Conservation (phyloP, 2,797 vertebrate species). For the Coregonus ussuriensis region DNA sequence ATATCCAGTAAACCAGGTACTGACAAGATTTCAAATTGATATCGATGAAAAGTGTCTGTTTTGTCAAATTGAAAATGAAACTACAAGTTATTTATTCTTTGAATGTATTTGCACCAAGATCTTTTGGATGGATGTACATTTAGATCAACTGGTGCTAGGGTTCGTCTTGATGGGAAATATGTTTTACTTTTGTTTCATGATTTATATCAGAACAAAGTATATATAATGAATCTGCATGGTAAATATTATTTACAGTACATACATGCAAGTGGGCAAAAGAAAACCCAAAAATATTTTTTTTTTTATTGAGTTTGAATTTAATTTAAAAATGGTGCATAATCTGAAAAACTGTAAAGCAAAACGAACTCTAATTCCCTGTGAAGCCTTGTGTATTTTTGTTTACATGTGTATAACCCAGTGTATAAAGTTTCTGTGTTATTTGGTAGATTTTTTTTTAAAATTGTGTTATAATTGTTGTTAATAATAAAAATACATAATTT, state of each 20-base stretch:
- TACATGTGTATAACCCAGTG: too few relatives aligned
- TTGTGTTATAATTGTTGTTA: too few relatives aligned
- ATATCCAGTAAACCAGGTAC: neutral
- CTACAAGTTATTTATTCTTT: neutral
- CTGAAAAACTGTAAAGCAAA: too few relatives aligned
- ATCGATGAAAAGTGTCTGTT: neutral
- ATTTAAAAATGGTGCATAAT: too few relatives aligned
- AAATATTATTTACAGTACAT: neutral
- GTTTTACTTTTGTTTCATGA: neutral
- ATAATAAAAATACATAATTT: too few relatives aligned
- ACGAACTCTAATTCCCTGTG: too few relatives aligned
- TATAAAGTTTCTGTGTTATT: too few relatives aligned
- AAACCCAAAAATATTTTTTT: too few relatives aligned
- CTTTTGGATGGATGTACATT: neutral
- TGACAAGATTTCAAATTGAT: neutral
- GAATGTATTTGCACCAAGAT: neutral
- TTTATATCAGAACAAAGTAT: neutral
- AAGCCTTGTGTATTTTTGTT: too few relatives aligned
- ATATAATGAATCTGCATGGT: neutral
- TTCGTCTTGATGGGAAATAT: neutral
- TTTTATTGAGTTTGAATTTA: too few relatives aligned
- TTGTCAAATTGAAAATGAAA: too few relatives aligned
- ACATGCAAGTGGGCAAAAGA: neutral
- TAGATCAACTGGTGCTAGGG: neutral
- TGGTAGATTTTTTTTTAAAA: too few relatives aligned